Conservation (phyloP, 2,888 invertebrate genomes). For the Trilocha varians region DNA sequence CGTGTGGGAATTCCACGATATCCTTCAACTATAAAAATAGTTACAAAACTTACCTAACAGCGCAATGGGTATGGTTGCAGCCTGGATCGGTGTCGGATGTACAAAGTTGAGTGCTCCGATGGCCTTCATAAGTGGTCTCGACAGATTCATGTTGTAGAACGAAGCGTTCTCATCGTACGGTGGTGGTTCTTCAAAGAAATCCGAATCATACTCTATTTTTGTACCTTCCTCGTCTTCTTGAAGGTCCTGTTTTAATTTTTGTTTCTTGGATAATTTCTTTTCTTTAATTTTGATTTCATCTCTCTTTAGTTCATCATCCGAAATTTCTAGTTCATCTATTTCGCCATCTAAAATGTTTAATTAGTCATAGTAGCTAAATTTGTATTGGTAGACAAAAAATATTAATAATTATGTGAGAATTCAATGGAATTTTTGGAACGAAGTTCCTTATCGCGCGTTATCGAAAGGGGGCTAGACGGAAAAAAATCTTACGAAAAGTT, state of each 20-base stretch:
- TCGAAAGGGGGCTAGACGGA: too few relatives aligned
- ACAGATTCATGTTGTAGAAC: conserved; percentile 97
- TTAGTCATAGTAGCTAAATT: too few relatives aligned
- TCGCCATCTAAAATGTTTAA: conserved; percentile 36
- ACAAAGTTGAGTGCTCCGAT: conserved; percentile 90
- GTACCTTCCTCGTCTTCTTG: conserved; percentile 60
- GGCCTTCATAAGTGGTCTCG: conserved; percentile 93
- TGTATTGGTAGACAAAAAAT: too few relatives aligned
- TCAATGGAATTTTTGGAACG: too few relatives aligned
- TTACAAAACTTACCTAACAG: conserved; percentile 73
- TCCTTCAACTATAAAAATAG: too few relatives aligned
- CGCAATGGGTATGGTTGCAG: conserved; percentile 95
- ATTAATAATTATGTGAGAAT: background rate
- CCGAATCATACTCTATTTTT: conserved; percentile 52
- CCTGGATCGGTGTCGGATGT: conserved; percentile 97
- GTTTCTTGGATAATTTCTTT: conserved; percentile 70
- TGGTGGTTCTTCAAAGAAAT: conserved; percentile 78
- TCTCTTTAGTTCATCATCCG: conserved; percentile 84
- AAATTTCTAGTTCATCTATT: conserved; percentile 76
- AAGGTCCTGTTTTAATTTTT: conserved; percentile 59
- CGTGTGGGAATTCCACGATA: too few relatives aligned
- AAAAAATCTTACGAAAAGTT: too few relatives aligned
- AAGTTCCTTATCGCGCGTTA: too few relatives aligned
- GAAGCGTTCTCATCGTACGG: conserved; percentile 78
- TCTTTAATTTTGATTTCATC: conserved; percentile 80